A percentile compares a stretch with the other conserved stretches of the same genome.
phyloP scores from a whole-genome alignment of 2,113 vertebrate genomes.

The Sylvietta virens region DNA sequence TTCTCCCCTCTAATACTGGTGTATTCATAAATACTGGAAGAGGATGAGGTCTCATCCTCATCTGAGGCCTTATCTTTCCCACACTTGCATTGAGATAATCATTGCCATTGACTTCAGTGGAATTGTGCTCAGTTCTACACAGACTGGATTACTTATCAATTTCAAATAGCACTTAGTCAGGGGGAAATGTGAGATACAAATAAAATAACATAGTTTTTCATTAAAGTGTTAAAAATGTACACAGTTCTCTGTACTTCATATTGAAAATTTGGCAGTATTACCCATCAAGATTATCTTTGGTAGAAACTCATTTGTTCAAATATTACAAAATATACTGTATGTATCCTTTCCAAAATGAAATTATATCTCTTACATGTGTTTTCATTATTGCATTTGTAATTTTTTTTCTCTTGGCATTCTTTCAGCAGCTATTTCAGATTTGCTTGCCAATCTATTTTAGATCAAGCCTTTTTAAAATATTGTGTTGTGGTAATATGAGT shows the following conservation, averaged over 20 bases:
- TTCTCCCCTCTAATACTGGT: background rate
- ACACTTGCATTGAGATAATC: background rate
- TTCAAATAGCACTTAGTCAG: background rate
- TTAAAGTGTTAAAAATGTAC: background rate
- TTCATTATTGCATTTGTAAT: constrained; percentile 19
- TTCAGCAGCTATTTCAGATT: constrained; percentile 52
- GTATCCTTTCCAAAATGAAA: constrained; percentile 51
- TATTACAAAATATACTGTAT: background rate
- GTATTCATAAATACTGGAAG: background rate
- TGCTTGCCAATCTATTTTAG: constrained; percentile 43
- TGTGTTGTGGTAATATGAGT: constrained; percentile 5
- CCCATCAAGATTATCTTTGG: background rate
- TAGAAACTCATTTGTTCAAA: constrained; percentile 42
- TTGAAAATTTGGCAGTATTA: constrained; percentile 2
- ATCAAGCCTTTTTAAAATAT: constrained; percentile 8
- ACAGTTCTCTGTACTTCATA: background rate
- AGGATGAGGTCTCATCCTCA: background rate
- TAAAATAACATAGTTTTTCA: background rate
- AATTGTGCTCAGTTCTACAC: background rate
- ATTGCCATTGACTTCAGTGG: background rate
- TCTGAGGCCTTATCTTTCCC: background rate
- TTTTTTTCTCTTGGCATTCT: constrained; percentile 12
- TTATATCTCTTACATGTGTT: constrained; percentile 21
- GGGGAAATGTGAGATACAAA: background rate
- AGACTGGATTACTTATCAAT: background rate